Evolutionary conservation across 2,797 vertebrate species (phyloP).

Genomic region (Crenichthys baileyi): DNA sequence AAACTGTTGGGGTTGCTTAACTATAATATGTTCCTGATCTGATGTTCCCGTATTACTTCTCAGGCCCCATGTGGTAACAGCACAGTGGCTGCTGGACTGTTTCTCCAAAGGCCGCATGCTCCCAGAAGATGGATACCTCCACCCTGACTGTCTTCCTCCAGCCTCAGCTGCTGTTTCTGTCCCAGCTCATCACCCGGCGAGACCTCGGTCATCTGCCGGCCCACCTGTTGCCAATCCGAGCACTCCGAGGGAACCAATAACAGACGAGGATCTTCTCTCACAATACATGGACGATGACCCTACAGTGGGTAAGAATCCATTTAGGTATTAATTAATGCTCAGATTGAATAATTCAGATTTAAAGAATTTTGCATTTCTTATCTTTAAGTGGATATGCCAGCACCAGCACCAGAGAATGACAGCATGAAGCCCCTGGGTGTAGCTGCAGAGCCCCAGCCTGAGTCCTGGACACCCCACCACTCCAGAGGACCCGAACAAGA

Average conservation of each 20-base stretch:
- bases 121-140: slow-evolving; percentile 86
- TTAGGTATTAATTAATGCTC: fast-evolving
- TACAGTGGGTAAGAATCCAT: slow-evolving; percentile 79
- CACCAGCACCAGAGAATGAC: slow-evolving; percentile 41
- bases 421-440: slow-evolving; percentile 49
- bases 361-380: background rate
- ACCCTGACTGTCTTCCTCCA: slow-evolving; percentile 84
- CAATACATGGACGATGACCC: slow-evolving; percentile 88
- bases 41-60: slow-evolving; percentile 5
- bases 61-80: slow-evolving; percentile 91
- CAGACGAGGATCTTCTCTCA: slow-evolving; percentile 91
- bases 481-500: slow-evolving; percentile 53
- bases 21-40: background rate
- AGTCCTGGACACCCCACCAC: slow-evolving; percentile 53
- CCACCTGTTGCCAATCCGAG: slow-evolving; percentile 54
- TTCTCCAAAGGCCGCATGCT: slow-evolving; percentile 86
- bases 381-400: slow-evolving; percentile 78
- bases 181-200: slow-evolving; percentile 49
- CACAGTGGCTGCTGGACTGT: slow-evolving; percentile 93
- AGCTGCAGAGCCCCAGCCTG: slow-evolving; percentile 51
- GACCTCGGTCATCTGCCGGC: slow-evolving; percentile 30
- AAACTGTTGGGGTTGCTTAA: background rate
- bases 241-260: slow-evolving; percentile 61
- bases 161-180: slow-evolving; percentile 76
- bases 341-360: background rate